Base-by-base conservation (phyloP, 1,140 invertebrate genomes). In the Alviniconcha marisindica region DNA sequence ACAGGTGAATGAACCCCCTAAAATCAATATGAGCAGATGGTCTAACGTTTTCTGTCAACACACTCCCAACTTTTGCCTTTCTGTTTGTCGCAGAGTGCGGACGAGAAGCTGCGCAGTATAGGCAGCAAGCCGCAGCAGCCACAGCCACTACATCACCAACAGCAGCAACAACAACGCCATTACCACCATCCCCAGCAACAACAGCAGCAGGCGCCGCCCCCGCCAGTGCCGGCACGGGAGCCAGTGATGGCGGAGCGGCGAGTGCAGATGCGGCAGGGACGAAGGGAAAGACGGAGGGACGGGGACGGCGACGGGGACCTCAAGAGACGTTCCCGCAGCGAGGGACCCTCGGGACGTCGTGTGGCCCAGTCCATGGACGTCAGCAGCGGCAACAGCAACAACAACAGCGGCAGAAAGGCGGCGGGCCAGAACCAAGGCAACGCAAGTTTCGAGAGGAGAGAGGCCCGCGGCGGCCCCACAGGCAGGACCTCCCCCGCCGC, bases 41-140 rank as follows among this genome's bases (percentile, higher is more conserved):
- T 48, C 44, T 10, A 48, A 5, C 18, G 18, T 48, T 5, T 48
- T 48, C 18, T 48, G 44, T 48, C 44, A 48, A 48, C 44, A 18
- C 18, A 73, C n/a, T 38, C 7, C 71, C 36, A 73, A 73, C 18
- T 36, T 40, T 73, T 15, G 2, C 36, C 21, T n/a, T 44, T 15
- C 33, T 42, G 12, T 56, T 1, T 77, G 21, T 91, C 89, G 48
- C 86, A 91, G 91, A 90, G 87, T 85, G 91, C 91, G 40, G 91
- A 91, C 84, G 91, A 91, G 81, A 91, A 91, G 85, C 82, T 91
- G 76, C 84, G 89, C 73, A 91, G 87, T 69, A 83, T 91, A 48
- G 85, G 89, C 40, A 81, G 81, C 63, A 86, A 89, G 76, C 85
- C 80, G 80, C 56, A 77, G 44, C 56, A 83, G 71, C 79, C 36